phyloP scores from a whole-genome alignment of 2,888 invertebrate species.

The Anoplius nigerrimus region DNA sequence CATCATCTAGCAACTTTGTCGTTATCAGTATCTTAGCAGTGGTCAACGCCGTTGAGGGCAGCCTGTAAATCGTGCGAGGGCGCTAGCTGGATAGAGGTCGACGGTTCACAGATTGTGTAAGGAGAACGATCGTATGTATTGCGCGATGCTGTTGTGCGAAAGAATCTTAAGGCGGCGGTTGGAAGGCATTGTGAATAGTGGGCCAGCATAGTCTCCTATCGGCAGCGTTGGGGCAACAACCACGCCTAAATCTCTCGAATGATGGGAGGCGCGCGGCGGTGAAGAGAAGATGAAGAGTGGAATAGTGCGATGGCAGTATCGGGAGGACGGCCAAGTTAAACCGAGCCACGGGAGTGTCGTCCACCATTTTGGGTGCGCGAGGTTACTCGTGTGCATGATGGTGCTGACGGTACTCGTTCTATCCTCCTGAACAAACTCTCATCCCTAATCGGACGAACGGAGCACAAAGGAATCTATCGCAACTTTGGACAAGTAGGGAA shows the following conservation, averaged over 20 bases:
- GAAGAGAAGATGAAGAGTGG: constrained; percentile 17
- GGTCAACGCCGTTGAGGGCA: constrained; percentile 9
- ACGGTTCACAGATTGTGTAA: constrained; percentile 20
- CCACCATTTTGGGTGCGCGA: constrained; percentile 72
- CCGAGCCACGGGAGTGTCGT: constrained; percentile 66
- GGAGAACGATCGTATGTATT: constrained; percentile 21
- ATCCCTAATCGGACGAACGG: too few relatives aligned
- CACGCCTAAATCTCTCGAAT: too few relatives aligned
- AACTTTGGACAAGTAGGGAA: too few relatives aligned
- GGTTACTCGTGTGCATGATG: constrained; percentile 59
- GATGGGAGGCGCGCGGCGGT: too few relatives aligned
- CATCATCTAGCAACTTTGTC: too few relatives aligned
- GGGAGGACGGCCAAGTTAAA: constrained; percentile 39
- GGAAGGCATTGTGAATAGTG: neutral
- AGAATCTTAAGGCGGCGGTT: constrained; percentile 49
- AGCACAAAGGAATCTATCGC: too few relatives aligned
- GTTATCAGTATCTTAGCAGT: neutral
- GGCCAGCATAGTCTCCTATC: too few relatives aligned
- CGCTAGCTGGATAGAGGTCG: constrained; percentile 38
- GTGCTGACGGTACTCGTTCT: constrained; percentile 2
- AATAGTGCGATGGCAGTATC: neutral
- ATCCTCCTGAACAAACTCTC: neutral
- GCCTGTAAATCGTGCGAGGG: constrained; percentile 1
- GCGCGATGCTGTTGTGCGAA: constrained; percentile 48
- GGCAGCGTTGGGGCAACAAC: constrained; percentile 18